Conservation (phyloP, 1,140 invertebrate species). For the Brachionus angularis region DNA sequence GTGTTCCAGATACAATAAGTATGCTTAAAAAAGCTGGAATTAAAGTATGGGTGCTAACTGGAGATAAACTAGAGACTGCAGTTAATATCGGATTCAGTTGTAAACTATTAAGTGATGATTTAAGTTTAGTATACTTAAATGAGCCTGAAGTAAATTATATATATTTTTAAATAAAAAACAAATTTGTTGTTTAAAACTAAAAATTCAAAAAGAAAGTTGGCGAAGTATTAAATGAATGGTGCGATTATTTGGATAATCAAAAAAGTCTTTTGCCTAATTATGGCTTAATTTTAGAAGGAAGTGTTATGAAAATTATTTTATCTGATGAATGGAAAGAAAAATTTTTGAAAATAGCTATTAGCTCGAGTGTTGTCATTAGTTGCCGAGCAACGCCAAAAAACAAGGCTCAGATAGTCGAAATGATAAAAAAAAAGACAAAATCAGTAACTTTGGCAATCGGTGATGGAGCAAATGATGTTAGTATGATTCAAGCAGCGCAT, state of each 20-base stretch:
- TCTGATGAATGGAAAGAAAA: slow-evolving; percentile 82
- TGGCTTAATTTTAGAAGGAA: slow-evolving; percentile 43
- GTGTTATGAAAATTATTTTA: slow-evolving; percentile 85
- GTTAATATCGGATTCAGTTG: slow-evolving; percentile 80
- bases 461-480: slow-evolving; percentile 98
- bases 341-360: slow-evolving; percentile 85
- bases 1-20: slow-evolving; percentile 47
- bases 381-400: slow-evolving; percentile 85
- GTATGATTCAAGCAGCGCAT: slow-evolving; percentile 86
- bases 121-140: slow-evolving; percentile 78
- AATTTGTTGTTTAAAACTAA: too few species aligned
- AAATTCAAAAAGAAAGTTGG: background rate
- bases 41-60: slow-evolving; percentile 89
- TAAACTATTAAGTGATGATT: slow-evolving; percentile 3
- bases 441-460: slow-evolving; percentile 86
- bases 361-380: slow-evolving; percentile 93
- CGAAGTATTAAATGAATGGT: background rate
- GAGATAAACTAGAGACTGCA: slow-evolving; percentile 98
- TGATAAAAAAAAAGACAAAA: slow-evolving; percentile 78
- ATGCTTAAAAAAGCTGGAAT: slow-evolving; percentile 68
- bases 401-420: slow-evolving; percentile 83
- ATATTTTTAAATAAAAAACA: slow-evolving; percentile 62
- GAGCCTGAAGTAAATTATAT: slow-evolving; percentile 78
- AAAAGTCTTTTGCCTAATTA: background rate
- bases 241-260: background rate